Base-by-base conservation (phyloP, 2,888 invertebrate species). In the Mamestra brassicae region DNA sequence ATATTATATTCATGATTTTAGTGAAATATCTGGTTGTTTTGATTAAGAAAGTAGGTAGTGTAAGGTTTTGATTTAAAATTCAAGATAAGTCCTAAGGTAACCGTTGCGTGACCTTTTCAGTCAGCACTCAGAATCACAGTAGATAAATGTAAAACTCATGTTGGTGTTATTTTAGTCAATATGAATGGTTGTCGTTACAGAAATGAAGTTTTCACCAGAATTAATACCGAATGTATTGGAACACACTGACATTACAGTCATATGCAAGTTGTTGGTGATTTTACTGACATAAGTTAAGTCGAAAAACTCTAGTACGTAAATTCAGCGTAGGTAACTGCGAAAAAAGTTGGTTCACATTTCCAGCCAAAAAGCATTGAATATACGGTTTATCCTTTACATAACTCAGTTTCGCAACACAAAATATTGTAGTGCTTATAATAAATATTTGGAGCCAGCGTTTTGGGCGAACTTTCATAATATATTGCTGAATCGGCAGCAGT, bases 391-490 rank as follows among this genome's bases (percentile, higher is more conserved):
- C 58, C 62, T 47, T 60, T 38, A 78, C 36, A 60, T 82, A 68
- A 76, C 47, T 57, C 36, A 13, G 83, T 68, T 64, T 69, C 4
- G 17, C 17, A 67, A 61, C 71, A 58, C 45, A 72, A 15, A 76
- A 64, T 80, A 75, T 76, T 72, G 47, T 52, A 45, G 34, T 42
- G 54, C 83, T 77, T 65, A 62, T 45, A 67, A 71, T 71, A 85
- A 81, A 85, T 71, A 68, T 82, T 85, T 67, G 50, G 52, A 2
- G 50, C 4, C 47, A 52, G n/a, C 47, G 3, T 72, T 81, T 80
- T 69, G 57, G 50, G 54, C 34, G 47, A 67, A 76, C 60, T 70
- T 73, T 60, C 50, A 17, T 3, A 81, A 85, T 76, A 76, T 85
- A 85, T 81, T 4, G 62, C 76, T 60, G 71, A 70, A 64, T 72